Base-by-base conservation (phyloP, 1,140 invertebrate species). In the Leptinotarsa undecemlineata region DNA sequence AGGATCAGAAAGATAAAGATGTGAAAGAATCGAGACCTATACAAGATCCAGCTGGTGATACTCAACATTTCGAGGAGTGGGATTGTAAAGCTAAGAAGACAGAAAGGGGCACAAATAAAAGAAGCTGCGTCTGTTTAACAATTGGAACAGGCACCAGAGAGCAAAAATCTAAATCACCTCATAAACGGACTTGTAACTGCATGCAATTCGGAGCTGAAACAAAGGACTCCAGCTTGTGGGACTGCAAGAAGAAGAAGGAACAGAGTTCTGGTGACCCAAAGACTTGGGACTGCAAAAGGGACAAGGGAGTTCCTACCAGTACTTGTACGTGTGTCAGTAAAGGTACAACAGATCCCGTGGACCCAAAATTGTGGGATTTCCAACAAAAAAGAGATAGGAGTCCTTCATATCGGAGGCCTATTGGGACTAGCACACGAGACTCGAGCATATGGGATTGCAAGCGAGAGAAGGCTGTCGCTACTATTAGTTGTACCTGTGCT, bases 61-160 rank as follows among this genome's bases (percentile, higher is more conserved):
- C 60, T 61, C 60, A 61, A 61, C 14, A 61, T 61, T 20, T 15
- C 17, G 20, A 61, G 15, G 60, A 61, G 15, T 61, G 33, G 33
- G 33, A 42, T 42, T 42, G 8, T 11, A 42, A 42, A 42, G 33
- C 8, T 11, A 42, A 42, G 8, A 42, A 42, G 33, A 42, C 33
- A 11, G 33, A 42, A 3, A 42, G 33, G 8, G 33, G 33, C 33
- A 42, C 33, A 3, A 42, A 42, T 11, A 42, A 57, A 57, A 57
- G 51, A 57, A 72, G 71, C 21, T 66, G 61, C 23, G 6, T 47
- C n/a, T 72, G 62, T 48, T 64, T 26, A 68, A 72, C n/a, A 60
- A 20, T 17, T 47, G n/a, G 14, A 71, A 66, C 4, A 47, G 8
- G 15, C 21, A 64, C 15, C 1, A 13, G 57, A 48, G 69, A 57